Evolutionary conservation across 2,888 invertebrate species (phyloP), one percentile per base, ranked within the genome.

Genomic region (Trichopria drosophilae): DNA sequence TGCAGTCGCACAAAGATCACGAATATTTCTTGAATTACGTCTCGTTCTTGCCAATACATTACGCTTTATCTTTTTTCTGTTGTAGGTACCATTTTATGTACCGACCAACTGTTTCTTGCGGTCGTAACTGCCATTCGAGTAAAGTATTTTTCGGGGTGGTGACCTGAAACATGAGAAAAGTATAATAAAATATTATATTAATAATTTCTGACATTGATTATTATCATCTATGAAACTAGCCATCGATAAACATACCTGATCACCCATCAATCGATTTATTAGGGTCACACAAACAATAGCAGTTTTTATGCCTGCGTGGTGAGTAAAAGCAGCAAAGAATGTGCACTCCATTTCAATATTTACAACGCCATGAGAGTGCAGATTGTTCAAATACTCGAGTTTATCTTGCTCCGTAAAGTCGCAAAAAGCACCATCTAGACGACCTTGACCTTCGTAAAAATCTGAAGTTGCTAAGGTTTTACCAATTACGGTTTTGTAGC

Each of bases 261-360:
- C 96, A 12, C 91, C 91, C 67, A 90, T 85, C 24, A 95, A 82
- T 53, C 96, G 82, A 77, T 96, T 91, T 41, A 97, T 78, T 37
- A 96, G 76, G 0, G 93, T 86, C 44, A 94, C 94, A 75, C 95
- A 96, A 16, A 94, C 82, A 24, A 95, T 89, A 10, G 91, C 93
- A 1, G 92, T 87, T 73, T 85, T 87, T 60, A 94, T 88, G 10
- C 91, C 90, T 3, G 94, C 93, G 73, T 91, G 88, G 71, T 90
- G 87, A 20, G 93, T 93, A 46, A 94, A 81, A 2, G 94, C 92
- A 0, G 93, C 90, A 73, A 96, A 94, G 10, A 90, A 88, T 5
- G 91, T 81, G 15, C 90, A 88, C 77, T 96, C 96, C 95, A 94
- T 94, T 79, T 96, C 96, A 63, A 96, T 93, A 76, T 96, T 96